Evolutionary conservation across 1,140 invertebrate species (phyloP).

Genomic region (Diorhabda carinulata): DNA sequence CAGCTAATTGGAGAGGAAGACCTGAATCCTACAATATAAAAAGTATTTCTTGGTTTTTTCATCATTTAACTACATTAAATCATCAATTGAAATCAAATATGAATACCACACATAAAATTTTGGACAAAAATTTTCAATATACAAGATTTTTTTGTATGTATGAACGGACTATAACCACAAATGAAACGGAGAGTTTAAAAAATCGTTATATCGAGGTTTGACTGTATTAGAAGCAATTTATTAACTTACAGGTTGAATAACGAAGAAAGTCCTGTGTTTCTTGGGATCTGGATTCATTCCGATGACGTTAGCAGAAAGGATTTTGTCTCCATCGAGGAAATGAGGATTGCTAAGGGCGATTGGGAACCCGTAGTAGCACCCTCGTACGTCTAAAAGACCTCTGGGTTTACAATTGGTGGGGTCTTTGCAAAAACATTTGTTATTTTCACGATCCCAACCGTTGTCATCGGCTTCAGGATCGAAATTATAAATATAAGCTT

Average conservation of each 20-base stretch:
- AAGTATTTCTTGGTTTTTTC: too few species aligned
- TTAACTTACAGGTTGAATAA: conserved; percentile 67
- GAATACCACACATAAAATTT: too few species aligned
- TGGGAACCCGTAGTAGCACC: conserved; percentile 81
- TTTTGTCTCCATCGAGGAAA: conserved; percentile 77
- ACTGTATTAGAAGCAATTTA: too few species aligned
- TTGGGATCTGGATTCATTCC: conserved; percentile 69
- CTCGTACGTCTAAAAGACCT: conserved; percentile 71
- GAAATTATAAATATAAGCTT: conserved; percentile 65
- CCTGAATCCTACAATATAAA: conserved; percentile 59
- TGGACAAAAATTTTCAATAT: too few species aligned
- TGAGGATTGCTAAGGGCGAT: conserved; percentile 88
- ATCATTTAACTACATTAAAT: not conserved
- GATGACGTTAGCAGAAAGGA: conserved; percentile 61
- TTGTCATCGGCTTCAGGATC: conserved; percentile 72
- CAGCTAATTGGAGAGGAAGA: conserved; percentile 66
- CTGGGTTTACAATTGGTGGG: conserved; percentile 61
- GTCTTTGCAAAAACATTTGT: conserved; percentile 74
- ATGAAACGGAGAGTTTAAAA: too few species aligned
- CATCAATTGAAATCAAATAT: not conserved
- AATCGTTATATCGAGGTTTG: too few species aligned
- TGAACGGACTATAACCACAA: too few species aligned
- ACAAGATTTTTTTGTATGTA: too few species aligned
- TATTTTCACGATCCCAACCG: conserved; percentile 62
- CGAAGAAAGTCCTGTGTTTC: conserved; percentile 74